phyloP scores from a whole-genome alignment of 1,140 invertebrate genomes.

The Chymomyza costata region DNA sequence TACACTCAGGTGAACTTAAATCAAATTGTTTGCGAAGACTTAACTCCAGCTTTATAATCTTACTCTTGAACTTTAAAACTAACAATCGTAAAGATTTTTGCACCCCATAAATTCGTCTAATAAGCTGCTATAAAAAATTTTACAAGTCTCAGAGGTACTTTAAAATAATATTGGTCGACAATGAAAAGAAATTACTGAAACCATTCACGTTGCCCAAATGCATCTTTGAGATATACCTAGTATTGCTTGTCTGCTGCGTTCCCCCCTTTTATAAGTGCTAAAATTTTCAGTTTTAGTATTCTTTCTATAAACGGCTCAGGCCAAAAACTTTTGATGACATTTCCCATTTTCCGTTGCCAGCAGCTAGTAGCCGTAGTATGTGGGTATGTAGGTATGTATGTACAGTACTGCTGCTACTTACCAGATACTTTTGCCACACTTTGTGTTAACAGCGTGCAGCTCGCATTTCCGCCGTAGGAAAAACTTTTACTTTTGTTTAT shows the following conservation, averaged over 20 bases:
- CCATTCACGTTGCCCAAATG: conserved; percentile 3
- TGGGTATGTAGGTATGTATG: conserved; percentile 20
- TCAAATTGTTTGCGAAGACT: not conserved
- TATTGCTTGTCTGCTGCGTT: conserved; percentile 3
- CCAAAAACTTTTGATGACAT: conserved; percentile 55
- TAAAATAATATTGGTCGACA: not conserved
- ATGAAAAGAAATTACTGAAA: not conserved
- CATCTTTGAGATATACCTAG: not conserved
- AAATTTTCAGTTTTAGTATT: conserved; percentile 42
- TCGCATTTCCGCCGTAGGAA: conserved; percentile 57
- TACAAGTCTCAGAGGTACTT: no score
- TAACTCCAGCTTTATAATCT: conserved; percentile 9
- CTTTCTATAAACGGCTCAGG: conserved; percentile 58
- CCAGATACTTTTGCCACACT: conserved; percentile 40
- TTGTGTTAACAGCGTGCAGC: conserved; percentile 53
- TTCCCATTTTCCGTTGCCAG: not conserved
- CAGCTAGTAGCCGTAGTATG: no score
- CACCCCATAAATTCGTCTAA: no score
- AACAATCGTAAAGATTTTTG: no score
- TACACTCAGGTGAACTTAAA: conserved; percentile 18
- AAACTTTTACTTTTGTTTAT: conserved; percentile 71
- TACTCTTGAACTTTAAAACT: conserved; percentile 9
- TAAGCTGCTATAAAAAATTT: no score
- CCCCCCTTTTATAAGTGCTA: conserved; percentile 15
- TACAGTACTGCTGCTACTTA: conserved; percentile 9